Evolutionary conservation across 2,797 vertebrate species (phyloP).

Genomic region (Sebastiscus tertius): DNA sequence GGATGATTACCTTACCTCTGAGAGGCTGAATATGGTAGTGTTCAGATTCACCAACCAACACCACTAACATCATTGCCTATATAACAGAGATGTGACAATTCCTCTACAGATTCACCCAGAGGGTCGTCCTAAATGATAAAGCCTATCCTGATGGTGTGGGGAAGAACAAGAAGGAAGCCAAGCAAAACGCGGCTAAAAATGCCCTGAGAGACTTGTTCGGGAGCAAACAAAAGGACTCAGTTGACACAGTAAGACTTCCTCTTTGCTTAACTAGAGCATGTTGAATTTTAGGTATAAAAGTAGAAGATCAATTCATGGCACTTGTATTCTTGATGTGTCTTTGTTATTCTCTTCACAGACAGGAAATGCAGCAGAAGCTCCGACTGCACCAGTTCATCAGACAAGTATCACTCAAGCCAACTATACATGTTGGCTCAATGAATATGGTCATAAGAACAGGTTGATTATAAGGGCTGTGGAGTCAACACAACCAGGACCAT

Average conservation of each 20-base stretch:
- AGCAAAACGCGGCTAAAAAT: conserved; percentile 55
- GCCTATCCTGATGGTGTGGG: not conserved
- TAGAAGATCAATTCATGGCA: too few species aligned
- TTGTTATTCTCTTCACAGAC: conserved; percentile 14
- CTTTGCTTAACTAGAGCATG: not conserved
- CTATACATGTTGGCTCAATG: conserved; percentile 78
- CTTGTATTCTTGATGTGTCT: too few species aligned
- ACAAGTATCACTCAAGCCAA: conserved; percentile 29
- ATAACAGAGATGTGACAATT: too few species aligned
- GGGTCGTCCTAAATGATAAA: not conserved
- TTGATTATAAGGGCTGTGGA: conserved; percentile 16
- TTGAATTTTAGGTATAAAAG: too few species aligned
- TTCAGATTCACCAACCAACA: too few species aligned
- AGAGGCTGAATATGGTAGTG: too few species aligned
- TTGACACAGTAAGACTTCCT: conserved; percentile 52
- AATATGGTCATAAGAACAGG: conserved; percentile 63
- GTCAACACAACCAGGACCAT: not conserved
- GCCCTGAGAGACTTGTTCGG: conserved; percentile 43
- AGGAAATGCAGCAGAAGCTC: not conserved
- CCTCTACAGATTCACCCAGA: not conserved
- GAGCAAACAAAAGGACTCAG: not conserved
- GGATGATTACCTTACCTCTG: too few species aligned
- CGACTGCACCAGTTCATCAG: not conserved
- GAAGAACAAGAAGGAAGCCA: conserved; percentile 17
- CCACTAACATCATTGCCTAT: too few species aligned